These are phyloP conservation scores for Aphidius ervi DNA, from an alignment of 1,140 invertebrate species.

Conservation along the genomic window DNA sequence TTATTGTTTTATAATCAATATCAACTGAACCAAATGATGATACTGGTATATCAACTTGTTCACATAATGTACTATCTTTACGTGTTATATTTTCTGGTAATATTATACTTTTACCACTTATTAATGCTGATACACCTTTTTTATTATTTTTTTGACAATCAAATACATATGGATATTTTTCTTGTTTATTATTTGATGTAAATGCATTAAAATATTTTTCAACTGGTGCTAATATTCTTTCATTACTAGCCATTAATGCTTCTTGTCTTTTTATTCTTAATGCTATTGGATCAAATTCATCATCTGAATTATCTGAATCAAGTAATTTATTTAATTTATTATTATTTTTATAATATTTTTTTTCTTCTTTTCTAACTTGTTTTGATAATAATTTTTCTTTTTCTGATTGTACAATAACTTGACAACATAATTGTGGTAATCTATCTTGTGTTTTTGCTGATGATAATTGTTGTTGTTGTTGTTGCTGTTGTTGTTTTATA, in stretches of 20 bases:
- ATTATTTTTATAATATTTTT: conserved; percentile 66
- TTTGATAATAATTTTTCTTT: conserved; percentile 79
- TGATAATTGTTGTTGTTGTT: conserved; percentile 46
- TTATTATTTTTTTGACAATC: conserved; percentile 69
- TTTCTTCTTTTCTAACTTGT: conserved; percentile 84
- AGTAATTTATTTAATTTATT: conserved; percentile 48
- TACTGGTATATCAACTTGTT: conserved; percentile 86
- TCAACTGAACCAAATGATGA: conserved; percentile 61
- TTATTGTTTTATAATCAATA: conserved; percentile 67
- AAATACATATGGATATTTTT: conserved; percentile 80
- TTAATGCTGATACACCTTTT: conserved; percentile 64
- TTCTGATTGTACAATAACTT: conserved; percentile 80
- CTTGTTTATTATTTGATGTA: conserved; percentile 37
- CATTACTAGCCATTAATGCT: conserved; percentile 43
- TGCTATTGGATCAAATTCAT: conserved; percentile 47
- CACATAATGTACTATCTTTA: conserved; percentile 68
- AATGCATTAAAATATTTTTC: conserved; percentile 24
- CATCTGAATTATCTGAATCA: conserved; percentile 54
- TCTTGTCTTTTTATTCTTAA: conserved; percentile 52
- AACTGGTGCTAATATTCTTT: conserved; percentile 45
- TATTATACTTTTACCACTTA: conserved; percentile 74
- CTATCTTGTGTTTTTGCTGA: conserved; percentile 30
- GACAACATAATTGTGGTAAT: conserved; percentile 61
- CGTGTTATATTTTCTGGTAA: conserved; percentile 74
- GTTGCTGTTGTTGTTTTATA: conserved; percentile 29